Percentiles rank a stretch among this genome's conserved stretches.
Evolutionary conservation across 2,113 vertebrate genomes (phyloP).

Genomic region (Aleadryas rufinucha): DNA sequence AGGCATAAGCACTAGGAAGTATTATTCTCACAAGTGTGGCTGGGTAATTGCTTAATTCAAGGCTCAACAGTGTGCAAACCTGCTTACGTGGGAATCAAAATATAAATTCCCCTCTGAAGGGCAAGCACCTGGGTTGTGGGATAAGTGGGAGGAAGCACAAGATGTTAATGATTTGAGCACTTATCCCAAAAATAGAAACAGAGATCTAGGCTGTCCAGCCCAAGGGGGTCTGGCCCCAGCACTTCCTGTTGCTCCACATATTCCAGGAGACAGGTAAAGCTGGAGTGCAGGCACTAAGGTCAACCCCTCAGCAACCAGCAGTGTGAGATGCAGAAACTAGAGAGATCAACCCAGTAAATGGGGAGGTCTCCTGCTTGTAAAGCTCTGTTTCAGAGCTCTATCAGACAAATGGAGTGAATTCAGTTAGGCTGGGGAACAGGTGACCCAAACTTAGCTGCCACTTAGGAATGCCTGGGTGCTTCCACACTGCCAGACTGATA

Average conservation of each 20-base stretch:
- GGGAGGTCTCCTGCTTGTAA: background rate
- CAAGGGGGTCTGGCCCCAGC: fast-evolving
- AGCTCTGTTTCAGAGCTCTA: background rate
- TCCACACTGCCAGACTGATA: background rate
- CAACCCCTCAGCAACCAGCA: background rate
- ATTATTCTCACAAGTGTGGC: background rate
- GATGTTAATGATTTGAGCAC: background rate
- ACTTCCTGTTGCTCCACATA: background rate
- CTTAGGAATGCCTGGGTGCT: background rate
- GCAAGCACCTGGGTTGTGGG: background rate
- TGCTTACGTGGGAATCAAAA: background rate
- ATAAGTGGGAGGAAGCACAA: background rate
- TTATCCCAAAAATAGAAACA: background rate
- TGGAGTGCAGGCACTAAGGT: background rate
- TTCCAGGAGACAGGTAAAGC: background rate
- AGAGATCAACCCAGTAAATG: background rate
- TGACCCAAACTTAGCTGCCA: background rate
- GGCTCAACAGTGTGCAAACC: background rate
- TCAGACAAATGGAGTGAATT: background rate
- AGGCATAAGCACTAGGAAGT: background rate
- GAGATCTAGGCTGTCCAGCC: background rate
- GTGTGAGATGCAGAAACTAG: background rate
- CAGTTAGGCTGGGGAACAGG: background rate
- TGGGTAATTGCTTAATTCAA: conserved; percentile 6
- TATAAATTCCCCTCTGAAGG: background rate